These are phyloP conservation scores for Myotis pilosus DNA, from an alignment of 2,797 vertebrate genomes.

Conservation along the genomic window DNA sequence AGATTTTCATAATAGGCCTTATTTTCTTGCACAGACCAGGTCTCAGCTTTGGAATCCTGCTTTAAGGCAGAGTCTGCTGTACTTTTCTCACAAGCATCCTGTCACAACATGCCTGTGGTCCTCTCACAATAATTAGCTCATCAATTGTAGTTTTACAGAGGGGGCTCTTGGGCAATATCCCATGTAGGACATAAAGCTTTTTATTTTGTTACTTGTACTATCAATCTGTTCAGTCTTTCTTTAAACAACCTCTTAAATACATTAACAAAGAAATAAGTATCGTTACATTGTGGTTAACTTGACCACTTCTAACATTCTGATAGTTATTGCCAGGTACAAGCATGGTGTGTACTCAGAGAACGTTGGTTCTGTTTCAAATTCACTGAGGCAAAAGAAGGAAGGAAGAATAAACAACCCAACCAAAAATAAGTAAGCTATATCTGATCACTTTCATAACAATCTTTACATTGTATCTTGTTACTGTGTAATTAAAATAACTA, in stretches of 20 bases:
- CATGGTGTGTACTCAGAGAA: neutral
- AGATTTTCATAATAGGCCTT: neutral
- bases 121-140: neutral
- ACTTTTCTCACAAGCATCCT: neutral
- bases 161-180: neutral
- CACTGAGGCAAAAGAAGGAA: neutral
- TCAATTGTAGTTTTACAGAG: neutral
- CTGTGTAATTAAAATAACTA: neutral
- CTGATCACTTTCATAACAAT: neutral
- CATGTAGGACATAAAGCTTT: neutral
- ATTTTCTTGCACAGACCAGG: neutral
- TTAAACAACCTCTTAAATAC: neutral
- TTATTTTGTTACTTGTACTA: neutral
- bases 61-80: neutral
- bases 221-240: conserved; percentile 39
- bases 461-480: neutral
- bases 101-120: neutral
- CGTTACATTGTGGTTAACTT: neutral
- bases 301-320: neutral
- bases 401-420: neutral
- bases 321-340: neutral
- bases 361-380: neutral
- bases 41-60: neutral
- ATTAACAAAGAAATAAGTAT: neutral
- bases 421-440: neutral